Evolutionary conservation across 2,888 invertebrate species (phyloP), one percentile per base, ranked within the genome.

Genomic region (Spilosoma lubricipeda): DNA sequence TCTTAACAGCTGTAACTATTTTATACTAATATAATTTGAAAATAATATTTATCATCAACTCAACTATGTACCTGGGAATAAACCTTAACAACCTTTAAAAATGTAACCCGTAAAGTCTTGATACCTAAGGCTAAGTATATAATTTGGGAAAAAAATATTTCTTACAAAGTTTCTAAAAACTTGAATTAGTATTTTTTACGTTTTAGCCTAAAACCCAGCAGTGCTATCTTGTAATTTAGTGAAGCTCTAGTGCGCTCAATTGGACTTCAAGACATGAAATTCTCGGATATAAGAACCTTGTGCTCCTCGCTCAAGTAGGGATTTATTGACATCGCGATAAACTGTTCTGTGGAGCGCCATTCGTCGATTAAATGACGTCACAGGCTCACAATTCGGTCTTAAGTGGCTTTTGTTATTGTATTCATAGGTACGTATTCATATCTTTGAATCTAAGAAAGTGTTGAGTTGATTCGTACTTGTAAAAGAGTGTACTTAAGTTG

Each of bases 321-420:
- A 94, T 94, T 94, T 94, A 94, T 94, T 90, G 92, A 88, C 88
- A 89, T 90, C 86, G 89, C 90, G 94, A 94, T 94, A 93, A 93
- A 91, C 94, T 86, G 87, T 85, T 86, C 86, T 85, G 86, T 84
- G 86, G 92, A 90, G 90, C 89, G 86, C 91, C 90, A 90, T 93
- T 89, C 90, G 87, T 93, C 92, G 89, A 90, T 90, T 90, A 91
- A 88, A 89, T 89, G 88, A 87, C 88, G 88, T 82, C 84, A 83
- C 78, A 77, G 68, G 64, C 80, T 84, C 80, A 79, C 84, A 84
- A 82, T 82, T 83, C 77, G 82, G 84, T 85, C 86, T 86, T 87
- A 88, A 88, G 87, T 83, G 87, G 86, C 86, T 87, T 91, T 88
- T 86, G 87, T 88, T 86, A 81, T 81, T 86, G 75, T 81, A 77